These are phyloP conservation scores for Parascotia fuliginaria DNA, from an alignment of 2,888 invertebrate species.

Conservation along the genomic window DNA sequence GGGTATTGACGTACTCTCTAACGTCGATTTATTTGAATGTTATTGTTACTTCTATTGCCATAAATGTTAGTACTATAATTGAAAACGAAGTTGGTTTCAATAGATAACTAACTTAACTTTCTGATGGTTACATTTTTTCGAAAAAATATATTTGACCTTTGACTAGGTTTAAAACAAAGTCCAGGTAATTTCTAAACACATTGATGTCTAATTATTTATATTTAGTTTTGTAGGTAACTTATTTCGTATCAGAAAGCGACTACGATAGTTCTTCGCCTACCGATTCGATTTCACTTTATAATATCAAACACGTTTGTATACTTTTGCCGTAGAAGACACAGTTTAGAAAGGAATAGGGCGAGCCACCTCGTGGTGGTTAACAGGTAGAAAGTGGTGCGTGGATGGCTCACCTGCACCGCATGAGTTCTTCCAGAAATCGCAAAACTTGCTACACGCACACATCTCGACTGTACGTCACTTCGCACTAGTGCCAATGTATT, in stretches of 20 bases:
- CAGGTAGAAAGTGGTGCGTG: slow-evolving; percentile 56
- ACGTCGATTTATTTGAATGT: neutral
- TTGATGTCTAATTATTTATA: too few species aligned
- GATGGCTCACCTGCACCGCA: slow-evolving; percentile 79
- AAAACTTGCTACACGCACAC: slow-evolving; percentile 83
- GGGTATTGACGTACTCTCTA: neutral
- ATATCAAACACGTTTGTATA: slow-evolving; percentile 39
- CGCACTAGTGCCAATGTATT: slow-evolving; percentile 82
- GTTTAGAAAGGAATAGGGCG: slow-evolving; percentile 57
- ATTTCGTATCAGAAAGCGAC: slow-evolving; percentile 16
- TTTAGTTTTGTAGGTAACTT: slow-evolving; percentile 3
- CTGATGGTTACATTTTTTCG: too few species aligned
- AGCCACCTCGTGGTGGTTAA: slow-evolving; percentile 17
- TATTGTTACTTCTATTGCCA: too few species aligned
- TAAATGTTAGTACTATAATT: too few species aligned
- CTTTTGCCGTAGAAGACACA: slow-evolving; percentile 21
- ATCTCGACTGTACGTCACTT: slow-evolving; percentile 75
- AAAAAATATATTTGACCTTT: too few species aligned
- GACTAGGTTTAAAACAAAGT: too few species aligned
- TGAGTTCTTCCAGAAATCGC: slow-evolving; percentile 82
- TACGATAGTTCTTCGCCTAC: slow-evolving; percentile 8
- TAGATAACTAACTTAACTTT: neutral
- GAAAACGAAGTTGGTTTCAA: neutral
- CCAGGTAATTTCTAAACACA: too few species aligned
- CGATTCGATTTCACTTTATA: slow-evolving; percentile 44